Evolutionary conservation across 2,113 vertebrate genomes (phyloP).

Genomic region (Phaethornis superciliosus): DNA sequence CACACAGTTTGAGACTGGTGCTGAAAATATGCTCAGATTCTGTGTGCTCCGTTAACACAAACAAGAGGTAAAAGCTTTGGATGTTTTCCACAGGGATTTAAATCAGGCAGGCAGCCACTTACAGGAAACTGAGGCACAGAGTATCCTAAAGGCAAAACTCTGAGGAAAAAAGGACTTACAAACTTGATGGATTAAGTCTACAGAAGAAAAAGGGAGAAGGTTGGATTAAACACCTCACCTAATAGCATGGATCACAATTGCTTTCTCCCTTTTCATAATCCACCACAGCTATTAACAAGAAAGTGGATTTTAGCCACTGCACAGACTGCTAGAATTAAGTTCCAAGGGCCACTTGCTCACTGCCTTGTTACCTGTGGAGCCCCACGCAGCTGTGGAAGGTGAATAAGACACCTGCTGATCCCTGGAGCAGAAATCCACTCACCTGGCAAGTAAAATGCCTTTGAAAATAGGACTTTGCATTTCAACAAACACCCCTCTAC

Average conservation of each 20-base stretch:
- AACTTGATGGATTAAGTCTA: neutral
- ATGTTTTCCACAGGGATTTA: neutral
- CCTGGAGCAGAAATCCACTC: neutral
- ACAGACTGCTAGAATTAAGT: accelerated
- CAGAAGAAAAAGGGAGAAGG: neutral
- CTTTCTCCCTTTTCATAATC: neutral
- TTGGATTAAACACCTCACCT: neutral
- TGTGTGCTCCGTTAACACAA: accelerated
- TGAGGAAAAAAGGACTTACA: neutral
- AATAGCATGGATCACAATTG: accelerated
- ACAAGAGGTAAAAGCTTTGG: neutral
- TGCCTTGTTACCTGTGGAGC: neutral
- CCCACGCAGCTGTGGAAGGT: neutral
- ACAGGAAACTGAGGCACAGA: neutral
- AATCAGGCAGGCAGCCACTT: neutral
- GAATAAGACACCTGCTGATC: accelerated
- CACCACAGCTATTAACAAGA: neutral
- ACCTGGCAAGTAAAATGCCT: neutral
- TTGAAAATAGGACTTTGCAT: accelerated
- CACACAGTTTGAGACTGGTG: neutral
- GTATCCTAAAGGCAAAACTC: neutral
- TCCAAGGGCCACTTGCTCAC: neutral
- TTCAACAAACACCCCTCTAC: accelerated
- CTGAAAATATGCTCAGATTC: neutral
- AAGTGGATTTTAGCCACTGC: neutral